Conservation (phyloP, 2,113 vertebrate species). For the Solenodon paradoxus region DNA sequence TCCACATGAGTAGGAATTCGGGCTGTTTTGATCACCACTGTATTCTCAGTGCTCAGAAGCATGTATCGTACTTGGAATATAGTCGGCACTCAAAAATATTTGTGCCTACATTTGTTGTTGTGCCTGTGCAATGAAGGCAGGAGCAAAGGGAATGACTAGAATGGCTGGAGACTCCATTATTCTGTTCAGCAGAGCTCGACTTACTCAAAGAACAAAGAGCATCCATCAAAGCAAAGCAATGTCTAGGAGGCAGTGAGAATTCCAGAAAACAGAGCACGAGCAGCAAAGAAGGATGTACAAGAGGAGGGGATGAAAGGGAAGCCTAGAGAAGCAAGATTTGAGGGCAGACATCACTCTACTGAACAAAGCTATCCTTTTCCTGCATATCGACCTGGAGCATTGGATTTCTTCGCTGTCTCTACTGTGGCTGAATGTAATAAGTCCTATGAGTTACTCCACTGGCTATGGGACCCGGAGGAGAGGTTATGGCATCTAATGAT, state of each 20-base stretch:
- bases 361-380: neutral
- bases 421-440: neutral
- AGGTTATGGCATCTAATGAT: neutral
- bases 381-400: neutral
- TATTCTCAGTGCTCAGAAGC: neutral
- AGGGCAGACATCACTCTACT: neutral
- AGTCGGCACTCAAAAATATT: neutral
- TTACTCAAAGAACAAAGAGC: slow-evolving; percentile 23
- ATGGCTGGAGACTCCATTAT: neutral
- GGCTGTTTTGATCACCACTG: neutral
- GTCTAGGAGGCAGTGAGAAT: slow-evolving; percentile 11
- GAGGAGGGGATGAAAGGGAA: neutral
- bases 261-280: neutral
- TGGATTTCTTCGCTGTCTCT: neutral
- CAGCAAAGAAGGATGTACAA: neutral
- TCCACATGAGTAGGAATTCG: neutral
- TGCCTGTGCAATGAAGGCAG: neutral
- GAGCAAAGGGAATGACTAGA: neutral
- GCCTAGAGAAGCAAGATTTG: neutral
- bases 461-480: too few species aligned
- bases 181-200: neutral
- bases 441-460: neutral
- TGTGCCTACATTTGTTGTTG: neutral
- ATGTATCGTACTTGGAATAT: rapidly evolving
- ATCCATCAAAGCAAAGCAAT: slow-evolving; percentile 23